Base-by-base conservation (phyloP, 2,113 vertebrate species). In the Ammodytes dubius region DNA sequence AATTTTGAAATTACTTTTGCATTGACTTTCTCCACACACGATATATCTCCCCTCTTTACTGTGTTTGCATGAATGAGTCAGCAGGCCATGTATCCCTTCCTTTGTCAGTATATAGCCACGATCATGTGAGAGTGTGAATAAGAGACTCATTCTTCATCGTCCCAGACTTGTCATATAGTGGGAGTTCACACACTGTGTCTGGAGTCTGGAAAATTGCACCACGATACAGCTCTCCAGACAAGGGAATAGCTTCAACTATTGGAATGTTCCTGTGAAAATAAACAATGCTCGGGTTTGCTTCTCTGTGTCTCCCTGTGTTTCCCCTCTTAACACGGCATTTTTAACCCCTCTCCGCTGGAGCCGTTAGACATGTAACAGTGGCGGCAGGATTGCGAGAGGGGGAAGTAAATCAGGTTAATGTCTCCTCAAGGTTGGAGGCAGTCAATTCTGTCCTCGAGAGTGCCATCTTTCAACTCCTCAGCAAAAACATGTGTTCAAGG, bases 381-480 rank as follows among this genome's bases (percentile, higher is more conserved):
- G 82, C 17, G 42, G 87, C 67, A 74, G 59, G 82, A 68, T 85
- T 68, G 71, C 87, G 81, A 68, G 60, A 59, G 81, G 78, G 61
- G 81, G 78, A 84, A 82, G 91, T 95, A 94, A 95, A 95, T 94
- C 93, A 93, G 86, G 58, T 87, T 88, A 90, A 91, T 87, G 91
- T 92, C 83, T 88, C 87, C 90, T 90, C 82, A 77, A 91, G 89
- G 89, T 87, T 93, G 87, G 85, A 90, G 85, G 81, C 86, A 92
- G 89, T 92, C 85, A 87, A 6, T 92, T 89, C 91, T 90, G 92
- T 92, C 91, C 90, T 87, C 77, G 82, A 77, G 88, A 94, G 93
- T 92, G 92, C 94, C 90, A 93, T 94, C 91, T 94, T 94, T 95
- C 93, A 95, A 92, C 92, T 90, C 91, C 89, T 94, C 93, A 90